phyloP scores from a whole-genome alignment of 2,888 invertebrate genomes.

The Sceliomorpha sp. region DNA sequence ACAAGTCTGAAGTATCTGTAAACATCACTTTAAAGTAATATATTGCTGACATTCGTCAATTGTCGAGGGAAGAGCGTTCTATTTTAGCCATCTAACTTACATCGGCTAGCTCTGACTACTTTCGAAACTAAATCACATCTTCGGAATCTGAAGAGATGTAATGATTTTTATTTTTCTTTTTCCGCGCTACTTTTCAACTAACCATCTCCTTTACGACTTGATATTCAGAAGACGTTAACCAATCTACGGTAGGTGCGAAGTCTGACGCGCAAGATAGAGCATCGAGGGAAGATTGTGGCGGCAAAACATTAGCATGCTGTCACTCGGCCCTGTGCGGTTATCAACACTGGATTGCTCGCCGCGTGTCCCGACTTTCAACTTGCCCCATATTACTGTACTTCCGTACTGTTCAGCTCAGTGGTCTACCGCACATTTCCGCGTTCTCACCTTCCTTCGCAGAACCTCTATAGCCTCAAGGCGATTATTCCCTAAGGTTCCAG shows the following conservation, averaged over 20 bases:
- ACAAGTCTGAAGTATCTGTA: too few species aligned
- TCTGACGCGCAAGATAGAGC: constrained; percentile 37
- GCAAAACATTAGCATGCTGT: constrained; percentile 67
- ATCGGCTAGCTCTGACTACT: too few species aligned
- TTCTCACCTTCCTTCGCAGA: constrained; percentile 32
- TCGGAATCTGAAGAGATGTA: constrained; percentile 2
- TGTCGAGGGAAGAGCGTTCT: too few species aligned
- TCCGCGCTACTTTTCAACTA: constrained; percentile 11
- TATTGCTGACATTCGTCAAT: too few species aligned
- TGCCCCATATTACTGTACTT: constrained; percentile 51
- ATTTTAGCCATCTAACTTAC: too few species aligned
- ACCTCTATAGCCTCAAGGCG: constrained; percentile 16
- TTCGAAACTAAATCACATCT: too few species aligned
- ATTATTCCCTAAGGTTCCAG: constrained; percentile 44
- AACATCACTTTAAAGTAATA: too few species aligned
- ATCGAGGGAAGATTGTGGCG: constrained; percentile 42
- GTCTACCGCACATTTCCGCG: constrained; percentile 45
- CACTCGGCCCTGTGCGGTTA: constrained; percentile 65
- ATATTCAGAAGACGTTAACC: constrained; percentile 65
- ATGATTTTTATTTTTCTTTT: constrained; percentile 11
- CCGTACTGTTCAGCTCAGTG: constrained; percentile 29
- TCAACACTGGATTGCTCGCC: constrained; percentile 68
- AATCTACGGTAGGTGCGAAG: constrained; percentile 56
- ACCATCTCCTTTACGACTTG: constrained; percentile 43
- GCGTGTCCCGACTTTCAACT: constrained; percentile 67